Percentiles rank a stretch among this genome's conserved stretches.
Evolutionary conservation across 2,113 vertebrate genomes (phyloP).

Genomic region (Thunnus thynnus): DNA sequence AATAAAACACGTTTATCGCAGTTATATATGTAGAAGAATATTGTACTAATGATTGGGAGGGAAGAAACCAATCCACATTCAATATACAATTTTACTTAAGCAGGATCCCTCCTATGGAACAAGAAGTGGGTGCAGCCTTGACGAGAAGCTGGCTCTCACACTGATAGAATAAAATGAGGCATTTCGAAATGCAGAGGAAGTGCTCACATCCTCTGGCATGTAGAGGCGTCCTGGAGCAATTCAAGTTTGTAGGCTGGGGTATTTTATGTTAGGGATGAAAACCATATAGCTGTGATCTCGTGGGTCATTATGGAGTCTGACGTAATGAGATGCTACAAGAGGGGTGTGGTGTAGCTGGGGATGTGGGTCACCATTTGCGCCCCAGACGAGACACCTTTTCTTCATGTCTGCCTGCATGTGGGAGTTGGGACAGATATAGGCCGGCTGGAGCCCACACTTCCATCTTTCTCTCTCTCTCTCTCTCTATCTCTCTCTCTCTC

Average conservation of each 20-base stretch:
- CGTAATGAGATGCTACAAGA: constrained; percentile 63
- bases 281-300: constrained; percentile 7
- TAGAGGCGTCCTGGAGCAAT: neutral
- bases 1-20: fast-evolving
- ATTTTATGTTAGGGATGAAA: neutral
- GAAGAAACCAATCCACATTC: fast-evolving
- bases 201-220: constrained; percentile 13
- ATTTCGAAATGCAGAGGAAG: constrained; percentile 64
- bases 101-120: neutral
- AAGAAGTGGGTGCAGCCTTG: constrained; percentile 52
- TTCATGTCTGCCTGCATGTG: constrained; percentile 40
- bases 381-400: constrained; percentile 63
- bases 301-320: constrained; percentile 66
- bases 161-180: constrained; percentile 70
- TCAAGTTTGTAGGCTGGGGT: neutral
- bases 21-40: fast-evolving
- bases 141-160: constrained; percentile 62
- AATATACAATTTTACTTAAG: neutral
- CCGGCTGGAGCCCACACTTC: constrained; percentile 19
- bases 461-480: neutral
- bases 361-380: constrained; percentile 78
- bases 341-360: constrained; percentile 36
- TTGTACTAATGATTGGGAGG: fast-evolving
- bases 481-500: neutral
- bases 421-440: constrained; percentile 47